Conservation (phyloP, 2,113 vertebrate species). For the Eptatretus burgeri region DNA sequence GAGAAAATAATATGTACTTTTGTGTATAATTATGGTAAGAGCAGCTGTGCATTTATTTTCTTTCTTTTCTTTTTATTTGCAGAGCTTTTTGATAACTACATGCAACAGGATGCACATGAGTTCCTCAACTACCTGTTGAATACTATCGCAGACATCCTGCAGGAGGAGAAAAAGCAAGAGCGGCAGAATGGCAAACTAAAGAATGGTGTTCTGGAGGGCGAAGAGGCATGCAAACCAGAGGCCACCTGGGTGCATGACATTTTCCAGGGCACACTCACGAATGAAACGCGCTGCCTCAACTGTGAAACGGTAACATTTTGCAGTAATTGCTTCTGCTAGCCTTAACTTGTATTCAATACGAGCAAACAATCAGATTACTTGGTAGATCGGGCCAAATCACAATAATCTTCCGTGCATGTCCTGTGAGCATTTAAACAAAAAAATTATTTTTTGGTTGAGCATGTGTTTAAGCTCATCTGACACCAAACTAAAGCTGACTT, state of each 20-base stretch:
- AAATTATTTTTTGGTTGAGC: no score
- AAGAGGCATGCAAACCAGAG: conserved; percentile 51
- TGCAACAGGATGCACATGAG: conserved; percentile 91
- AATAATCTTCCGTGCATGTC: no score
- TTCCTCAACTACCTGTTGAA: conserved; percentile 95
- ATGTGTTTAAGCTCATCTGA: no score
- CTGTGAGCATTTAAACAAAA: no score
- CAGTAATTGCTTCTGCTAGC: neutral
- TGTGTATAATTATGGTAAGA: no score
- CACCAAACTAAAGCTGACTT: no score
- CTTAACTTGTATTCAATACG: neutral
- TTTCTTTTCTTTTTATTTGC: conserved; percentile 10
- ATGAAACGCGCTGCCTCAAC: conserved; percentile 93
- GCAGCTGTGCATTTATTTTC: conserved; percentile 9
- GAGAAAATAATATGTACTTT: no score
- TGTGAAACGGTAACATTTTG: conserved; percentile 56
- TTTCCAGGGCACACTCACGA: conserved; percentile 94
- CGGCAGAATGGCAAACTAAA: conserved; percentile 72
- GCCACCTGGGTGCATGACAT: conserved; percentile 93
- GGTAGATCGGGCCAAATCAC: no score
- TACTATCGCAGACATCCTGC: conserved; percentile 84
- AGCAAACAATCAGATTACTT: neutral
- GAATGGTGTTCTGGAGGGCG: conserved; percentile 43
- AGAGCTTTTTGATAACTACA: conserved; percentile 98
- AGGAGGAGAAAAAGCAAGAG: conserved; percentile 88